A percentile compares a stretch with the other conserved stretches of the same genome.
These are phyloP conservation scores for Solea senegalensis DNA, from an alignment of 2,113 vertebrate genomes.

Conservation along the genomic window DNA sequence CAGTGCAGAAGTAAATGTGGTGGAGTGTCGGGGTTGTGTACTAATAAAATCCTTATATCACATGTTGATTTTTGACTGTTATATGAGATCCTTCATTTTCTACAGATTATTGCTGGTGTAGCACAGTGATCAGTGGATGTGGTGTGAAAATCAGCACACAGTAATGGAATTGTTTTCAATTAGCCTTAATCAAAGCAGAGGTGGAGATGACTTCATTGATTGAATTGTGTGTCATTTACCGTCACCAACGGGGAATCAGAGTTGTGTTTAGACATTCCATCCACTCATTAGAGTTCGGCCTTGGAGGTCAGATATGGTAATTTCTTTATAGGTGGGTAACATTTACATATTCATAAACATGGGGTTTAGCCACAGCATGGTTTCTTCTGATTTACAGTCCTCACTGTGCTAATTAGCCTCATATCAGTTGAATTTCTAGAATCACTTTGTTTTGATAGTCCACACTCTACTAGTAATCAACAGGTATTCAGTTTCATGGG, in stretches of 20 bases:
- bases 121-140: conserved; percentile 56
- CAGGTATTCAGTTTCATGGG: no score
- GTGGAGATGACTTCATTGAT: conserved; percentile 66
- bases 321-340: conserved; percentile 50
- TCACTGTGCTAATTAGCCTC: background rate
- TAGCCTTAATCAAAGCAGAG: conserved; percentile 74
- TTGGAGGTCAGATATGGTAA: conserved; percentile 64
- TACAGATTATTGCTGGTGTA: conserved; percentile 25
- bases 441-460: no score
- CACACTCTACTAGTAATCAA: no score
- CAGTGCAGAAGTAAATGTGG: conserved; percentile 1
- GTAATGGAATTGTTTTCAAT: conserved; percentile 81
- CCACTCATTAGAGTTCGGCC: conserved; percentile 65
- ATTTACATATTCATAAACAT: conserved; percentile 35
- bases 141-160: conserved; percentile 50
- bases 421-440: background rate
- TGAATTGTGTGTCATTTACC: conserved; percentile 71
- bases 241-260: conserved; percentile 61
- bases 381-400: conserved; percentile 10
- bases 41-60: conserved; percentile 29
- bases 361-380: background rate
- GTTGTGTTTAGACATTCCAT: conserved; percentile 70
- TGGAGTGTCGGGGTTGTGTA: conserved; percentile 15
- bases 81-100: conserved; percentile 31
- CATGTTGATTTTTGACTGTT: conserved; percentile 55